Evolutionary conservation across 2,888 invertebrate genomes (phyloP), one percentile per base, ranked within the genome.

Genomic region (Apodemia duryi): DNA sequence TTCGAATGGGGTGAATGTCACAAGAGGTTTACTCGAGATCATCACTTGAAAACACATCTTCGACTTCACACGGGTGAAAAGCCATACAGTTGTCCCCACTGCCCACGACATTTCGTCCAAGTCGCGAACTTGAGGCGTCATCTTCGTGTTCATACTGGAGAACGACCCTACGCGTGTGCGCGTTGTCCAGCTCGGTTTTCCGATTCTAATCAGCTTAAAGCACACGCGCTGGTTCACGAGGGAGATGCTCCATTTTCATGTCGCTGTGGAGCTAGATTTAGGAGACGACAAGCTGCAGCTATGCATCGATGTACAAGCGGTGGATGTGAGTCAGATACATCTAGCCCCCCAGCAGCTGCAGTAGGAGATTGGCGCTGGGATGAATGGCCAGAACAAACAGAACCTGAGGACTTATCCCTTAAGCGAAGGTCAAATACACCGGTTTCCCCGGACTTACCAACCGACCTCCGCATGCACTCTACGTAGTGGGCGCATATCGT

Each of bases 21-120:
- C 82, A 98, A 98, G 84, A 93, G 97, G 71, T 98, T 98, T 85
- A 98, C 98, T 1, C 94, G 98, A 63, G 98, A 98, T 81, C 98
- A 98, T 78, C 98, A 98, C 78, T 92, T 98, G 64, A 98, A 98
- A 88, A 98, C 98, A 0, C 98, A 98, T 86, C 96, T 98, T 93
- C 93, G 98, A 38, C 90, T 98, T 69, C 98, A 98, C 84, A 98
- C 98, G 1, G 98, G 98, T 0, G 98, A 98, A 83, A 96, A 98
- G 77, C 98, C 98, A 0, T 98, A 98, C 85, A 96, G 96, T 78
- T 98, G 98, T 86, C 95, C 95, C 64, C 97, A 97, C 83, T 98
- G 98, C 88, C 97, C 98, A 71, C 94, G 97, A 2, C 96, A 97
- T 80, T 98, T 98, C 84, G 98, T 98, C 51, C 98, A 98, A 85